These are phyloP conservation scores for Petroica traversi DNA, from an alignment of 2,113 vertebrate species.

Conservation along the genomic window DNA sequence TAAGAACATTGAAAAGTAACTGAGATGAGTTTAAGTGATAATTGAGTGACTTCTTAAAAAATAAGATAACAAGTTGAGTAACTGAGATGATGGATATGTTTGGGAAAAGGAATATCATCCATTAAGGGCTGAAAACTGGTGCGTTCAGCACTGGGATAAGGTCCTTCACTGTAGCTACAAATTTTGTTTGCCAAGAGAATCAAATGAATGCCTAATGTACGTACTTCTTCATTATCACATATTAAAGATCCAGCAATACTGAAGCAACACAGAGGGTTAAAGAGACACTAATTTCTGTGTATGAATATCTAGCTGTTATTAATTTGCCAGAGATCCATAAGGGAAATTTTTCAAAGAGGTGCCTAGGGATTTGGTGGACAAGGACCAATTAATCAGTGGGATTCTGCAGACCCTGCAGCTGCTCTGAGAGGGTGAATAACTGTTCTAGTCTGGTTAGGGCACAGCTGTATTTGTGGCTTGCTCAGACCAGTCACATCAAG, in stretches of 20 bases:
- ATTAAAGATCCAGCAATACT: background rate
- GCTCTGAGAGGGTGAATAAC: background rate
- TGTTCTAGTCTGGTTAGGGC: background rate
- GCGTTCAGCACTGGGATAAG: background rate
- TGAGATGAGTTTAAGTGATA: background rate
- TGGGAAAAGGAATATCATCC: background rate
- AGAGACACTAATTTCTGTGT: background rate
- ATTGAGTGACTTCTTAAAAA: background rate
- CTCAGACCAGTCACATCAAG: background rate
- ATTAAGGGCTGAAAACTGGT: background rate
- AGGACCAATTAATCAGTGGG: background rate
- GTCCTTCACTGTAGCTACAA: background rate
- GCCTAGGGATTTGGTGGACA: background rate
- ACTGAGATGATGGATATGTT: background rate
- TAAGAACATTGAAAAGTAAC: background rate
- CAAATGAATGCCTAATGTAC: background rate
- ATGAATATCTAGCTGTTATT: background rate
- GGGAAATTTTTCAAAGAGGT: background rate
- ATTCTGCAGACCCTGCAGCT: background rate
- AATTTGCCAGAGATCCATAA: background rate
- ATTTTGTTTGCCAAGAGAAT: background rate
- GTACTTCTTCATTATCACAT: background rate
- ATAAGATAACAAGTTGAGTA: background rate
- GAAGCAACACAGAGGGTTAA: background rate
- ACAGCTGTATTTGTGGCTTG: background rate